A percentile compares a stretch with the other conserved stretches of the same genome.
These are phyloP conservation scores for Quadroppia sp. DNA, from an alignment of 2,888 invertebrate genomes.

Conservation along the genomic window DNA sequence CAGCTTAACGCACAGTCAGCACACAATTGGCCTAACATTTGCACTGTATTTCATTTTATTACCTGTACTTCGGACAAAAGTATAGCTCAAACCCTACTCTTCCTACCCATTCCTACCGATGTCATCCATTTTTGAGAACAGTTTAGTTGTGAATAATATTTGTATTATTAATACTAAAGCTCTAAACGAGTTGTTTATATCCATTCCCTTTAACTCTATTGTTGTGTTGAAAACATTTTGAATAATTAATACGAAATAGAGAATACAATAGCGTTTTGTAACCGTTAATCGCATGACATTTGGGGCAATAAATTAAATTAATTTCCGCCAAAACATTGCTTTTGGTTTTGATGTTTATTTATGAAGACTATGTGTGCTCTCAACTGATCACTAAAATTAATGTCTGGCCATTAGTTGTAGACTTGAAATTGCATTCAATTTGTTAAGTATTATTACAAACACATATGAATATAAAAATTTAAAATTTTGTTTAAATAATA, in stretches of 20 bases:
- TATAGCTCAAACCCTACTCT: not conserved
- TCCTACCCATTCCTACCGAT: too few relatives aligned
- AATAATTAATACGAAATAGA: not conserved
- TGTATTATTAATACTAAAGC: not conserved
- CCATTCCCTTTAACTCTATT: not conserved
- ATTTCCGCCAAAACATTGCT: conserved; percentile 14
- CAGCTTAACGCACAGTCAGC: not conserved
- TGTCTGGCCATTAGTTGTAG: not conserved
- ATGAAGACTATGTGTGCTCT: conserved; percentile 9
- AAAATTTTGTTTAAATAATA: too few relatives aligned
- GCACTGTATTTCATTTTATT: conserved; percentile 4
- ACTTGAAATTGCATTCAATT: not conserved
- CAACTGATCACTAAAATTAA: not conserved
- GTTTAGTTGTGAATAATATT: too few relatives aligned
- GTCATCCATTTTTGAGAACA: too few relatives aligned
- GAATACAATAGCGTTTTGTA: conserved; percentile 14
- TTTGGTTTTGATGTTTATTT: conserved; percentile 12
- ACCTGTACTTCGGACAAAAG: conserved; percentile 1
- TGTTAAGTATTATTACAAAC: not conserved
- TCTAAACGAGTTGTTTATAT: not conserved
- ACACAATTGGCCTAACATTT: conserved; percentile 8
- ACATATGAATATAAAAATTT: too few relatives aligned
- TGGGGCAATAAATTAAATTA: conserved; percentile 26
- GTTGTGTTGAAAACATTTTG: conserved; percentile 22
- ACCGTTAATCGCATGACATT: conserved; percentile 14